Evolutionary conservation across 2,888 invertebrate genomes (phyloP).

Genomic region (Noctua pronuba): DNA sequence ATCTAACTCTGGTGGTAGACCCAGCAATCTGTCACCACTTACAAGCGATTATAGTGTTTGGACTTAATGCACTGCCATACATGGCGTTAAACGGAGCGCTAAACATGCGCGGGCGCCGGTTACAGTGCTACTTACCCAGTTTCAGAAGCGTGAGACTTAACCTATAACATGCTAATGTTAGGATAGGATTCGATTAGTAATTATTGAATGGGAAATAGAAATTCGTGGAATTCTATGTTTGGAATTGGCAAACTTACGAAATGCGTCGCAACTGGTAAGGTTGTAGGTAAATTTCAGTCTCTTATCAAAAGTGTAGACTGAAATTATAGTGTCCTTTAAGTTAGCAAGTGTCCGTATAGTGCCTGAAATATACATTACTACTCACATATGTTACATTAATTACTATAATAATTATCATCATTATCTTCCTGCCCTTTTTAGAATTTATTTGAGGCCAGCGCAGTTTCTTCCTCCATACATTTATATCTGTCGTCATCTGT

Average conservation of each 20-base stretch:
- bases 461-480: neutral
- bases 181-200: slow-evolving; percentile 12
- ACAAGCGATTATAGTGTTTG: slow-evolving; percentile 48
- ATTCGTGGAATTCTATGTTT: neutral
- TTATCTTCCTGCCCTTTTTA: neutral
- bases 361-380: neutral
- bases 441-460: neutral
- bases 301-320: neutral
- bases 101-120: slow-evolving; percentile 51
- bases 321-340: neutral
- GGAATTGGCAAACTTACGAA: neutral
- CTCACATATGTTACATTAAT: neutral
- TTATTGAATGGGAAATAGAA: neutral
- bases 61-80: slow-evolving; percentile 51
- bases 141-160: slow-evolving; percentile 39
- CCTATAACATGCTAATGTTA: slow-evolving; percentile 38
- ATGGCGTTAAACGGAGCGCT: slow-evolving; percentile 40
- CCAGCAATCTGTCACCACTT: slow-evolving; percentile 43
- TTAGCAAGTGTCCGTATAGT: neutral
- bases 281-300: neutral
- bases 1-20: neutral
- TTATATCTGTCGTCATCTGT: neutral
- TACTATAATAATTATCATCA: neutral
- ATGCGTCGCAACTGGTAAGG: neutral
- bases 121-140: slow-evolving; percentile 60